Evolutionary conservation across 2,113 vertebrate genomes (phyloP), one percentile per base, ranked within the genome.

Genomic region (Beaufortia kweichowensis): DNA sequence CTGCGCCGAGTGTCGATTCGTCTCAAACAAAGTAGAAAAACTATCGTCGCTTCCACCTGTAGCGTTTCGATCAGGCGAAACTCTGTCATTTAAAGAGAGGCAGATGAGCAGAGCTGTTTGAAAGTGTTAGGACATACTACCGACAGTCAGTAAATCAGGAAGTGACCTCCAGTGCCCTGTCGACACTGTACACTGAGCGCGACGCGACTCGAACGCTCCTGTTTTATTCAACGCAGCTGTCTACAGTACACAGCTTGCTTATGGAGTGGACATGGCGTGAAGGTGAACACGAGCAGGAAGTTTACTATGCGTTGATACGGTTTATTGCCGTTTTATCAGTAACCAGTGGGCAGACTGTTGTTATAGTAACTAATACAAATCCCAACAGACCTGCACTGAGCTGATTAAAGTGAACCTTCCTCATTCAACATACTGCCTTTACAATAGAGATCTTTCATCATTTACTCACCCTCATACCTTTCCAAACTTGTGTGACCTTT

Each of bases 1-100:
- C 90, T 92, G 90, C 86, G 60, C 39, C 62, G 76, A 65, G 59
- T 9, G 6, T 39, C 21, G 1, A 8, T 26, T 35, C 2, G 53
- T 23, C 15, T 59, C 10, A 48, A 31, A 61, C 7, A 74, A 60
- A 46, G 26, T 48, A 10, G 15, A 12, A 17, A 61, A 74, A 61
- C 53, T 59, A 2, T 9, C 8, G 15, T 9, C 26, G 8, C 7
- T 21, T 61, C 23, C 70, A 61, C 35, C 15, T 29, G 33, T 21
- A 29, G 23, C 12, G 56, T 14, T 28, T 29, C 5, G 26, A 5
- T 19, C 11, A 21, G 19, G 3, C 9, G 15, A 31, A 23, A 2
- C 55, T 10, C 11, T 33, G 67, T 15, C 9, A 15, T 31, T 61
- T 48, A 23, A 48, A 61, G 39, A 55, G 48, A 59, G 26, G 19